Evolutionary conservation across 2,888 invertebrate species (phyloP).

Genomic region (Chloromyia formosa): DNA sequence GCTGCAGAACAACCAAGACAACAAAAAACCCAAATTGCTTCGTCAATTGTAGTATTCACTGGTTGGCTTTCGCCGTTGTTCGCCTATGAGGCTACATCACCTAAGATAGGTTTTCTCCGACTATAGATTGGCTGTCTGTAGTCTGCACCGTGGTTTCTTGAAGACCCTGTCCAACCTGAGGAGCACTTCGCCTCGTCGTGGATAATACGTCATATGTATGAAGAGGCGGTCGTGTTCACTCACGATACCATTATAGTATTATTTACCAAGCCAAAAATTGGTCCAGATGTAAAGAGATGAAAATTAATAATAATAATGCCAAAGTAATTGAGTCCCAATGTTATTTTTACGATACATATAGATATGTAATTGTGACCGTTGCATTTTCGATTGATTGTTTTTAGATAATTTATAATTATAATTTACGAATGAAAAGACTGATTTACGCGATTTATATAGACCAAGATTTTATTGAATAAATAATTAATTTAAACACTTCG

Average conservation of each 20-base stretch:
- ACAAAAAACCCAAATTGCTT: neutral
- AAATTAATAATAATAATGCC: conserved; percentile 36
- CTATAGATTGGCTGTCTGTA: neutral
- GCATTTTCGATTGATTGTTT: neutral
- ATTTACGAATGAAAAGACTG: neutral
- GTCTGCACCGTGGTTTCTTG: neutral
- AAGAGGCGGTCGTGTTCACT: neutral
- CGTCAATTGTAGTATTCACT: conserved; percentile 19
- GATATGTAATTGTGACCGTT: neutral
- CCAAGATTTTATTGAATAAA: too few species aligned
- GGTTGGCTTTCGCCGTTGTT: conserved; percentile 8
- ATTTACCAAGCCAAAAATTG: conserved; percentile 11
- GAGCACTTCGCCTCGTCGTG: neutral
- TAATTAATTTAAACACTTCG: too few species aligned
- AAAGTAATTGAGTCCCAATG: conserved; percentile 35
- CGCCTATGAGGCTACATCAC: conserved; percentile 11
- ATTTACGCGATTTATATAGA: neutral
- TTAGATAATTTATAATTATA: neutral
- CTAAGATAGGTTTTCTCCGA: neutral
- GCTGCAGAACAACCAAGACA: neutral
- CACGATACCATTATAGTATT: neutral
- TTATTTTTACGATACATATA: neutral
- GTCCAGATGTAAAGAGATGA: neutral
- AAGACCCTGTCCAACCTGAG: neutral
- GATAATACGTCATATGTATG: neutral